Evolutionary conservation across 2,113 vertebrate genomes (phyloP), one percentile per base, ranked within the genome.

Genomic region (Pholis gunnellus): DNA sequence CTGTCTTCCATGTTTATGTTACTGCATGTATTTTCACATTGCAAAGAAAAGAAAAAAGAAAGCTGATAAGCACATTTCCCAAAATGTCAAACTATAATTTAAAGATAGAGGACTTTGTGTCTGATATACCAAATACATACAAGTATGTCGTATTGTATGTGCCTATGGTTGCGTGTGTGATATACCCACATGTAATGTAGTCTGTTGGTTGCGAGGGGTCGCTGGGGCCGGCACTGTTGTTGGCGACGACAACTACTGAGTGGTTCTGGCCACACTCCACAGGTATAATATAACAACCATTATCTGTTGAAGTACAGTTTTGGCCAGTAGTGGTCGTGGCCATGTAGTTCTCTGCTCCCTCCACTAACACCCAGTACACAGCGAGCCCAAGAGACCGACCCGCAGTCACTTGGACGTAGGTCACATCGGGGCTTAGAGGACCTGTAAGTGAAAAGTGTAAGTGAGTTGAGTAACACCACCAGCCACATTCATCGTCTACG

Each of bases 191-290:
- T 14, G 97, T 98, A 40, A 93, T 92, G 71, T 97, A 95, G 61
- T 87, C 78, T 50, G 83, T 84, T 11, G 95, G 82, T 0, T 90
- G 56, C 2, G 96, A 92, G 5, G 97, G 96, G 18, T 34, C 68
- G 86, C 96, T 98, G 66, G 95, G 86, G 36, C 98, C 98, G 3
- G 96, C 98, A 0, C 90, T 81, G 15, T 98, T 98, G 22, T 87
- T 75, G 10, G 98, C 97, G 11, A 69, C 82, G 46, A 98, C 95
- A 2, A 85, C 89, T 64, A 98, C 46, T 0, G 90, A 80, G 78
- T 96, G 95, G 50, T 96, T 95, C 57, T 96, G 95, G 27, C 97
- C 87, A 18, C 97, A 99, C 5, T 79, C 91, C n/a, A 97, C 92
- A 0, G 95, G 91, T 1, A 78, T 56, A 76, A 98, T 93, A 46